Conservation (phyloP, 2,113 vertebrate genomes). For the Burhinus oedicnemus region DNA sequence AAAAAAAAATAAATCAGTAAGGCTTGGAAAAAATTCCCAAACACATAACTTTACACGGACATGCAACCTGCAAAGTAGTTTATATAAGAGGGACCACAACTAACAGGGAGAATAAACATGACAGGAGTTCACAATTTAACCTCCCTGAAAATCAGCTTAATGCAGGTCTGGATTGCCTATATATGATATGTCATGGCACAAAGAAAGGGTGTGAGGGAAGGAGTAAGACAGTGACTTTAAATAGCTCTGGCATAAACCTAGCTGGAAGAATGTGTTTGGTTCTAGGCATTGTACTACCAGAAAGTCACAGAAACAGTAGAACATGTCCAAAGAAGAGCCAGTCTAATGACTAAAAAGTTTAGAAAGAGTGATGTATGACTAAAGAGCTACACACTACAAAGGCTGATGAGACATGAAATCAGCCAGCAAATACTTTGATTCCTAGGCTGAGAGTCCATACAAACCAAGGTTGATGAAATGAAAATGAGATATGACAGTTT, state of each 20-base stretch:
- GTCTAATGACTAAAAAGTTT: neutral
- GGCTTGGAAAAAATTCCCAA: neutral
- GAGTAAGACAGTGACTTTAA: neutral
- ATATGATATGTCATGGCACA: neutral
- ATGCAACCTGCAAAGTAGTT: neutral
- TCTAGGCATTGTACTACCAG: neutral
- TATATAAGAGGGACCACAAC: neutral
- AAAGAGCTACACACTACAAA: neutral
- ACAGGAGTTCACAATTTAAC: neutral
- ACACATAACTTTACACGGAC: neutral
- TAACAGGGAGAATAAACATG: neutral
- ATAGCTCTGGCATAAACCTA: neutral
- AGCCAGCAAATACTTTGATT: neutral
- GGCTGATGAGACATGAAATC: neutral
- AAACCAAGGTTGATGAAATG: neutral
- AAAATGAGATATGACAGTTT: neutral
- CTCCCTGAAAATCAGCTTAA: neutral
- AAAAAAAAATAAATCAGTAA: neutral
- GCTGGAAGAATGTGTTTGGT: neutral
- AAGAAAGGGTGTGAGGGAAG: neutral
- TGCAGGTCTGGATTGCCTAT: neutral
- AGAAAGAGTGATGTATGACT: neutral
- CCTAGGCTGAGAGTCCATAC: neutral
- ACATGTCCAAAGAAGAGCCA: neutral
- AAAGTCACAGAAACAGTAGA: neutral